phyloP scores from a whole-genome alignment of 2,888 invertebrate genomes.

The Euphydryas editha region DNA sequence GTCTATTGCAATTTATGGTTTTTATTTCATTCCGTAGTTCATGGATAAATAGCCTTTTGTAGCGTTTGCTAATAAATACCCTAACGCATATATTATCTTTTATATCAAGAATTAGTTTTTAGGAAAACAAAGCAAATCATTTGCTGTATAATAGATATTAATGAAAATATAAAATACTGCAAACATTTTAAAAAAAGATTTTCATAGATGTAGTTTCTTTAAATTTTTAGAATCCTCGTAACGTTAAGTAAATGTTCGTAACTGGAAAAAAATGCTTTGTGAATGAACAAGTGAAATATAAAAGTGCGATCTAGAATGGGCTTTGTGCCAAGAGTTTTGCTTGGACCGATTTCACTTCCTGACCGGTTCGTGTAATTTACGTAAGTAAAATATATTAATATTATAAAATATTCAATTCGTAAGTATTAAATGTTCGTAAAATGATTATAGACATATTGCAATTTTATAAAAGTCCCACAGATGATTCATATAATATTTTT shows the following conservation, averaged over 20 bases:
- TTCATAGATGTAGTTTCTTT: not conserved
- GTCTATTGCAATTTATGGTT: too few relatives aligned
- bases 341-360: constrained; percentile 42
- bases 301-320: constrained; percentile 45
- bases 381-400: not conserved
- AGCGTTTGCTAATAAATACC: too few relatives aligned
- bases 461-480: too few relatives aligned
- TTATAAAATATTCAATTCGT: not conserved
- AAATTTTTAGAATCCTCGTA: constrained; percentile 21
- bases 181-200: not conserved
- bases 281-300: constrained; percentile 45
- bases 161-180: not conserved
- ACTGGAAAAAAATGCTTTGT: constrained; percentile 44
- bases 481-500: too few relatives aligned
- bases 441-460: not conserved
- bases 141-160: too few relatives aligned
- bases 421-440: not conserved
- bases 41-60: too few relatives aligned
- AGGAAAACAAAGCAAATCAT: too few relatives aligned
- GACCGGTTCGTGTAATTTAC: constrained; percentile 7
- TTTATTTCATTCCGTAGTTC: too few relatives aligned
- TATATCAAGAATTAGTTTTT: too few relatives aligned
- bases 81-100: too few relatives aligned
- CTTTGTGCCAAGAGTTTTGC: constrained; percentile 43
- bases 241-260: constrained; percentile 45